Conservation (phyloP, 2,888 invertebrate genomes). For the Ceriagrion tenellum region DNA sequence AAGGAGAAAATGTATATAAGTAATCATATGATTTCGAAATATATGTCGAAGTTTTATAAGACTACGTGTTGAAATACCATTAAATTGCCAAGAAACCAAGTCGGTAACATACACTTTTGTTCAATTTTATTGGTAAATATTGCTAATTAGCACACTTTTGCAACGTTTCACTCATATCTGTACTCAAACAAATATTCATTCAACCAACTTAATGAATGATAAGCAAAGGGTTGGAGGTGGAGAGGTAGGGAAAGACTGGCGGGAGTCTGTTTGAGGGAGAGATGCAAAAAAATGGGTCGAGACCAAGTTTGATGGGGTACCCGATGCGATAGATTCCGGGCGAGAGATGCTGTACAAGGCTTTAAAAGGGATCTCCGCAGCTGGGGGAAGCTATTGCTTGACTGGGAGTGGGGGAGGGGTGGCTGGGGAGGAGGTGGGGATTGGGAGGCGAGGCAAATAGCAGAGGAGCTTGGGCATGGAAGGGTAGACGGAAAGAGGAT, state of each 20-base stretch:
- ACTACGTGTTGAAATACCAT: no score
- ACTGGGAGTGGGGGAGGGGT: not conserved
- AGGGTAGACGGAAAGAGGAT: not conserved
- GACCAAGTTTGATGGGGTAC: not conserved
- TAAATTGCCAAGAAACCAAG: no score
- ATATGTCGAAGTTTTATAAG: no score
- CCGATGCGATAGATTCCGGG: not conserved
- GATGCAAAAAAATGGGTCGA: not conserved
- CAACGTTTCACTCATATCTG: no score
- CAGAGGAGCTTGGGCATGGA: not conserved
- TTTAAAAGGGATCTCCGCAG: not conserved
- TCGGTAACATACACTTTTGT: no score
- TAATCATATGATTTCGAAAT: no score
- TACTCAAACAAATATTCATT: no score
- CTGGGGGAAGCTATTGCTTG: not conserved
- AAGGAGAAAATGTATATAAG: no score
- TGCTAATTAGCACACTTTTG: no score
- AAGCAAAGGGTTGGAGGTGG: no score
- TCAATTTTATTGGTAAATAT: no score
- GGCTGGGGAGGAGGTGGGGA: not conserved
- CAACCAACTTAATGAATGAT: no score
- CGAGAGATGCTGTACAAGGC: not conserved
- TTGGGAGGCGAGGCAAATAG: not conserved
- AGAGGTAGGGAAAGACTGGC: not conserved
- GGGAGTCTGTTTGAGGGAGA: not conserved